Conservation (phyloP, 1,140 invertebrate species). For the Berghia stephanieae region DNA sequence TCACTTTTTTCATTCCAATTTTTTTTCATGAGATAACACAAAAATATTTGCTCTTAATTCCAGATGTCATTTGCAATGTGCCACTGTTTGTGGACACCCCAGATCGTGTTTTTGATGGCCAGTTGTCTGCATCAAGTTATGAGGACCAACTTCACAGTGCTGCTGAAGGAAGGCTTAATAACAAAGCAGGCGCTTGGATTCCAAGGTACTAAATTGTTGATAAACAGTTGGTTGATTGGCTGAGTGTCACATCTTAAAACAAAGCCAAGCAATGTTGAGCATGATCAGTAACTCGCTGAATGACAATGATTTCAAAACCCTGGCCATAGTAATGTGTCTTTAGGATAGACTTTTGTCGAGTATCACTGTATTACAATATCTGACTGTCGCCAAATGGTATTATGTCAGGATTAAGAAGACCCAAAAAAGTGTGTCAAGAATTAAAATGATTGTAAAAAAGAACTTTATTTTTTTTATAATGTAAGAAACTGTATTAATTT, state of each 20-base stretch:
- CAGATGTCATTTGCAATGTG: background rate
- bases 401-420: too few relatives aligned
- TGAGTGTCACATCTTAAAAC: background rate
- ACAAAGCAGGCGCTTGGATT: conserved; percentile 37
- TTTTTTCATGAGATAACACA: background rate
- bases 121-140: background rate
- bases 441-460: too few relatives aligned
- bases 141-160: conserved; percentile 11
- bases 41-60: background rate
- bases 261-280: background rate
- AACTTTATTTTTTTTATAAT: too few relatives aligned
- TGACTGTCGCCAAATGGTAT: too few relatives aligned
- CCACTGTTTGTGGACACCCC: background rate
- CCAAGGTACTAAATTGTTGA: conserved; percentile 24
- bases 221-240: background rate
- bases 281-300: background rate
- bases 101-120: background rate
- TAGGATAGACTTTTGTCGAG: too few relatives aligned
- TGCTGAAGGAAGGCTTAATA: conserved; percentile 33
- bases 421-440: too few relatives aligned
- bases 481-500: too few relatives aligned
- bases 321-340: too few relatives aligned
- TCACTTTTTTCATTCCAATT: too few relatives aligned
- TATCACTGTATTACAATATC: too few relatives aligned
- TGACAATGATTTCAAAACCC: too few relatives aligned